Evolutionary conservation across 2,888 invertebrate genomes (phyloP), one percentile per base, ranked within the genome.

Genomic region (Drosophila lacicola): DNA sequence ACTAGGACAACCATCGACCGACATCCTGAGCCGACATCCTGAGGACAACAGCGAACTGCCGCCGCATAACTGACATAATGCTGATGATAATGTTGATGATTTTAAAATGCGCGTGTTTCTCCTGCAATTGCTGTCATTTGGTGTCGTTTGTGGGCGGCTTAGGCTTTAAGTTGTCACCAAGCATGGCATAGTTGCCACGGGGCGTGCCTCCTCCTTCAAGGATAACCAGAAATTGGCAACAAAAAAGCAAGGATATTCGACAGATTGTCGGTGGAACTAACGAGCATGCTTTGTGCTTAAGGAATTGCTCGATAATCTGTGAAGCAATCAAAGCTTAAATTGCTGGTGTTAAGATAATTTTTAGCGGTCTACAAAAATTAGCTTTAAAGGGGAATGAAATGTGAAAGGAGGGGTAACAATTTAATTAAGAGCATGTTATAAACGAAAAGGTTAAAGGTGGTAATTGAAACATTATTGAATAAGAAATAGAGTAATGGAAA

Each of bases 41-140:
- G 53, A 25, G 53, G 37, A 25, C 21, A 58, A 25, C 21, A 77
- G 47, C 34, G 57, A 62, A 60, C 58, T 66, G 76, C 63, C 72
- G 72, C 84, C 79, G 82, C 82, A 89, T 89, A 84, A 89, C 83
- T 74, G 79, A 70, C 88, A 89, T 84, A 89, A 84, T 84, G 89
- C 85, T 89, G 89, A 84, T 83, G 83, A 82, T 89, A 83, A 83
- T 83, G 83, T 73, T 88, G 83, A 89, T 89, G 85, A 88, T 88
- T 82, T 88, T 84, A 89, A 84, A 87, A 78, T 57, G 83, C 89
- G 89, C 89, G 82, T 89, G 89, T 84, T 83, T 83, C 74, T 66
- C 75, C 42, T 68, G 70, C 83, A 87, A 83, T 89, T 89, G 89
- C 88, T 81, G 81, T 84, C 89, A 74, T 89, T 89, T 70, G 65